Conservation (phyloP, 2,797 vertebrate genomes). For the Pseudochirops corinnae region DNA sequence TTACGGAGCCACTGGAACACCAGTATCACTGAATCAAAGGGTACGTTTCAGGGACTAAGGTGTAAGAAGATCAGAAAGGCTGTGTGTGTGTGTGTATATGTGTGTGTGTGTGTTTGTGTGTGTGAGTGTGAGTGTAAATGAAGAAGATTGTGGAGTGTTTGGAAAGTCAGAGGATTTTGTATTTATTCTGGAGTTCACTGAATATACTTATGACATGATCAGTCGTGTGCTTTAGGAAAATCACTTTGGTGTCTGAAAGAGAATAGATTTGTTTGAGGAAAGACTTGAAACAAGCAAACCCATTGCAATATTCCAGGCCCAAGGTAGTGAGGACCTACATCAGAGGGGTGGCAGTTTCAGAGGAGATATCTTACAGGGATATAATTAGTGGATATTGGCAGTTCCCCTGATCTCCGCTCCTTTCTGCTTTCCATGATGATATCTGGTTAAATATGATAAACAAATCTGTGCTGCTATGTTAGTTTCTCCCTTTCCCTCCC, state of each 20-base stretch:
- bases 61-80: background rate
- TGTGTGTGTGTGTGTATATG: no score
- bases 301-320: background rate
- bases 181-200: background rate
- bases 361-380: background rate
- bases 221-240: background rate
- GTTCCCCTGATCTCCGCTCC: background rate
- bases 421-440: background rate
- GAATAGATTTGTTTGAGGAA: background rate
- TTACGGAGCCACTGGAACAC: background rate
- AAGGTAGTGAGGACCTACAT: background rate
- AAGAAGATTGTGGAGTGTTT: background rate
- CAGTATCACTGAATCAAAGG: background rate
- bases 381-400: background rate
- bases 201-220: background rate
- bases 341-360: background rate
- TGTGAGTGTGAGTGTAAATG: no score
- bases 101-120: no score
- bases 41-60: background rate
- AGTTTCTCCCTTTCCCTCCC: background rate
- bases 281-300: background rate
- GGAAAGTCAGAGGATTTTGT: background rate
- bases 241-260: background rate
- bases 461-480: background rate
- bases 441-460: background rate